phyloP scores from a whole-genome alignment of 2,888 invertebrate genomes.

The Andrena marginata region DNA sequence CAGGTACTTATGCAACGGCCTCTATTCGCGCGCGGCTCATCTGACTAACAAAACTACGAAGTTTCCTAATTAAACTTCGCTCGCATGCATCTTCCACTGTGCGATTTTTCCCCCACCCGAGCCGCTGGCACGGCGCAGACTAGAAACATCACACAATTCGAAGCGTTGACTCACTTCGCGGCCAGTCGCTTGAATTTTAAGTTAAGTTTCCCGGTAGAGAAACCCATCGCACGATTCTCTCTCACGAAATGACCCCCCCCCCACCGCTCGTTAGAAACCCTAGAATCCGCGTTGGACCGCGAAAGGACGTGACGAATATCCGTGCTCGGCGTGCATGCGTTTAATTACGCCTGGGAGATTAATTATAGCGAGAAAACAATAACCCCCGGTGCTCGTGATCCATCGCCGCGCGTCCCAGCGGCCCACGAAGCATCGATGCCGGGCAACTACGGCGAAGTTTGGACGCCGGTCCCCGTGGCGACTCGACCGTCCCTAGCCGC shows the following conservation, averaged over 20 bases:
- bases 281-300: background rate
- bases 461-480: background rate
- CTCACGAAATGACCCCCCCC: background rate
- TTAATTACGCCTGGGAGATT: constrained; percentile 42
- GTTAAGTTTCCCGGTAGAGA: background rate
- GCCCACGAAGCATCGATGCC: constrained; percentile 7
- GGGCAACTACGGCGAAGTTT: constrained; percentile 26
- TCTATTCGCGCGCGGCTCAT: background rate
- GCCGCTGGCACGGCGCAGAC: background rate
- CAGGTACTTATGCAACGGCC: background rate
- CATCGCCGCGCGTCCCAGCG: constrained; percentile 48
- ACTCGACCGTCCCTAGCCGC: background rate
- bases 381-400: constrained; percentile 66
- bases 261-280: too few species aligned
- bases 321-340: background rate
- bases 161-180: background rate
- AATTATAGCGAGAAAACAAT: constrained; percentile 54
- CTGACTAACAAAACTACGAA: constrained; percentile 33
- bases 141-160: background rate
- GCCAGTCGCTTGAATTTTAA: too few species aligned
- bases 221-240: background rate
- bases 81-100: background rate
- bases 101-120: background rate
- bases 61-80: constrained; percentile 32
- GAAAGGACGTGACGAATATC: background rate